Evolutionary conservation across 2,888 invertebrate genomes (phyloP).

Genomic region (Lottia scabra): DNA sequence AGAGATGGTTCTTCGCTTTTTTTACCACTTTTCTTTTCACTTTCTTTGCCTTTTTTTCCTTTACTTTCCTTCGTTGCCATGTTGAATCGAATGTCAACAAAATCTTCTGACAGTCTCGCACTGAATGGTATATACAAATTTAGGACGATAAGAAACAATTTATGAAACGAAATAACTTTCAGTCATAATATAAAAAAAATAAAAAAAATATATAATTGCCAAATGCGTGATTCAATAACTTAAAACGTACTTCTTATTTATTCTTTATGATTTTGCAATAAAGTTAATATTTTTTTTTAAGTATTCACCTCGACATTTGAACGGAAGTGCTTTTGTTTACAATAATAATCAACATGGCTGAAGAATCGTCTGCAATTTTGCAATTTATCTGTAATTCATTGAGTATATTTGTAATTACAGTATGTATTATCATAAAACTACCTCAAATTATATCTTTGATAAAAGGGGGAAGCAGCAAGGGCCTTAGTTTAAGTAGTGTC

Average conservation of each 20-base stretch:
- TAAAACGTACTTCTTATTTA: not conserved
- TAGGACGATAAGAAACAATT: too few species aligned
- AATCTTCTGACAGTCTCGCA: not conserved
- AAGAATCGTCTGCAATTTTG: slow-evolving; percentile 19
- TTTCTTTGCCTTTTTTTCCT: slow-evolving; percentile 43
- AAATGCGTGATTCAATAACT: not conserved
- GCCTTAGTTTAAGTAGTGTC: slow-evolving; percentile 48
- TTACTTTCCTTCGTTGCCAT: slow-evolving; percentile 58
- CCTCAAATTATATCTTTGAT: slow-evolving; percentile 49
- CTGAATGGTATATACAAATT: too few species aligned
- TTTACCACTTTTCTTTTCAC: slow-evolving; percentile 52
- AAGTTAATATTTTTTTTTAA: too few species aligned
- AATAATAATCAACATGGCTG: slow-evolving; percentile 12
- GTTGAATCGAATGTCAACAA: slow-evolving; percentile 35
- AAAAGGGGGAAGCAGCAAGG: slow-evolving; percentile 40
- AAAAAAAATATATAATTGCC: not conserved
- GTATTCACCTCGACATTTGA: too few species aligned
- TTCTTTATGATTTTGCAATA: too few species aligned
- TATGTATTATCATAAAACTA: slow-evolving; percentile 46
- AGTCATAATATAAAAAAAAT: not conserved
- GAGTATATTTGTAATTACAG: slow-evolving; percentile 42
- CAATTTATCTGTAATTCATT: slow-evolving; percentile 37
- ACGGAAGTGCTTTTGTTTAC: too few species aligned
- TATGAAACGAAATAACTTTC: slow-evolving; percentile 30
- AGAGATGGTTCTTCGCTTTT: slow-evolving; percentile 52